Conservation (phyloP, 2,888 invertebrate genomes). For the Alcis repandata region DNA sequence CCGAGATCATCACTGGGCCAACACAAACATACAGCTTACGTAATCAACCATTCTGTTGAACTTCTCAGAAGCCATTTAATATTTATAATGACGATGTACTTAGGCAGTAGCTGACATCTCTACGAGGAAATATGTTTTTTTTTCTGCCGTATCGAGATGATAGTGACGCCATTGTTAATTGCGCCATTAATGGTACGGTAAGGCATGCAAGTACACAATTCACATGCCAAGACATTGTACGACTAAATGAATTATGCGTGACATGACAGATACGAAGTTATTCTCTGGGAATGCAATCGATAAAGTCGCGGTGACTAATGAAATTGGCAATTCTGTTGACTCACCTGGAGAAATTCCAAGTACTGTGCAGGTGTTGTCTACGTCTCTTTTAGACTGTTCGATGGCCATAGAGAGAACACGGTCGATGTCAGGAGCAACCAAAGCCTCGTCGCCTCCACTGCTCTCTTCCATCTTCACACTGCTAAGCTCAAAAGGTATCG, state of each 20-base stretch:
- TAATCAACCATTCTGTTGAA: conserved; percentile 67
- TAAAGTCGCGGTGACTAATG: conserved; percentile 49
- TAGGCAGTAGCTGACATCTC: conserved; percentile 64
- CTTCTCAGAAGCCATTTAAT: conserved; percentile 75
- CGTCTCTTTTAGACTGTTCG: conserved; percentile 94
- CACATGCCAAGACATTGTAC: conserved; percentile 55
- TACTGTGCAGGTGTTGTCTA: conserved; percentile 93
- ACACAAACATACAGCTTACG: conserved; percentile 70
- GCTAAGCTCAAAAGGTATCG: conserved; percentile 89
- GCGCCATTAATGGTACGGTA: conserved; percentile 53
- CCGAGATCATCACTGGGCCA: conserved; percentile 59
- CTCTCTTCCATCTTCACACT: conserved; percentile 90
- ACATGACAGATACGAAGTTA: conserved; percentile 47
- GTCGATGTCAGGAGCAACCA: conserved; percentile 92
- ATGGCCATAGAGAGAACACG: conserved; percentile 94
- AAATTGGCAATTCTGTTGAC: conserved; percentile 60
- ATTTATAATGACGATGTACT: conserved; percentile 68
- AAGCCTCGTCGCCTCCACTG: conserved; percentile 85
- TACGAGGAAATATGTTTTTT: conserved; percentile 70
- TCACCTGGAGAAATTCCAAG: conserved; percentile 96
- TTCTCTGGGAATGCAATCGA: conserved; percentile 47
- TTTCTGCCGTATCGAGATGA: conserved; percentile 61
- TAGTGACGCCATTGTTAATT: conserved; percentile 74
- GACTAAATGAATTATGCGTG: conserved; percentile 46
- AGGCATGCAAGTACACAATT: conserved; percentile 56